A percentile compares a stretch with the other conserved stretches of the same genome.
Conservation (phyloP, 2,888 invertebrate species). For the Xanthia icteritia region DNA sequence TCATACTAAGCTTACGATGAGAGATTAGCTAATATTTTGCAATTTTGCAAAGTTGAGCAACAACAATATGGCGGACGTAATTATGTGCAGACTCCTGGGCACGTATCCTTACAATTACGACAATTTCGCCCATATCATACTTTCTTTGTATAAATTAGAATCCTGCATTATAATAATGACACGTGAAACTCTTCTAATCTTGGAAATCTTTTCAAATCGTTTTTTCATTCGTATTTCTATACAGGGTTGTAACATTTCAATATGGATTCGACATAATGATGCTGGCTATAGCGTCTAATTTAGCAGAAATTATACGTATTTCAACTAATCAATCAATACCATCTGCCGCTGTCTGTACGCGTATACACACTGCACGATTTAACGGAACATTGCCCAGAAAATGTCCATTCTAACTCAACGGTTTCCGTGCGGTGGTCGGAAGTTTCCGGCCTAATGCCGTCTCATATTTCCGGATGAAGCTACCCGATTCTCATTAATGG, state of each 20-base stretch:
- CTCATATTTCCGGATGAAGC: constrained; percentile 42
- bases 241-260: neutral
- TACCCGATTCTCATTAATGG: constrained; percentile 44
- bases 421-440: constrained; percentile 27
- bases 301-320: constrained; percentile 12
- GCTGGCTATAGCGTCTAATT: neutral
- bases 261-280: neutral
- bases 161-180: neutral
- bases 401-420: constrained; percentile 29
- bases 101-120: too few relatives aligned
- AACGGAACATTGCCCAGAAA: constrained; percentile 34
- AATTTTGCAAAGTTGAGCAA: neutral
- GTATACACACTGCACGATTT: constrained; percentile 21
- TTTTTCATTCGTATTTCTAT: too few relatives aligned
- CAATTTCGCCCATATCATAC: neutral
- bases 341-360: neutral
- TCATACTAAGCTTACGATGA: neutral
- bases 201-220: neutral
- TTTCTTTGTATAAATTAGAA: neutral
- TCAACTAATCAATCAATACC: constrained; percentile 38
- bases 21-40: neutral
- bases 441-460: constrained; percentile 43
- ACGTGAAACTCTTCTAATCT: too few relatives aligned
- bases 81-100: neutral
- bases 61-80: neutral